Evolutionary conservation across 1,140 invertebrate genomes (phyloP).

Genomic region (Telenomus remus): DNA sequence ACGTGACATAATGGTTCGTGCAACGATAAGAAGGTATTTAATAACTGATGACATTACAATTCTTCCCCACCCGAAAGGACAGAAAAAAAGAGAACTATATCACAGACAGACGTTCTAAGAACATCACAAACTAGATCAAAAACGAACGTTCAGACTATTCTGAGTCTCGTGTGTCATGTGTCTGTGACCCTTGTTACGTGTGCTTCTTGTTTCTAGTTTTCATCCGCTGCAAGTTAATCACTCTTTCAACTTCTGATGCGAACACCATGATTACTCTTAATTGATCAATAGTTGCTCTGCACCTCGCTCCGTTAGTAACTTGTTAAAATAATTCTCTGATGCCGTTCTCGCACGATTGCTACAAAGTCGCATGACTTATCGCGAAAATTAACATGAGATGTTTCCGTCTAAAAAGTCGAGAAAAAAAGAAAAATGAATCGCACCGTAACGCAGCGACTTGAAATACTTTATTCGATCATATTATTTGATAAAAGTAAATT

Average conservation of each 20-base stretch:
- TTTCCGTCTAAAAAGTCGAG: no score
- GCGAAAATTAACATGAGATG: no score
- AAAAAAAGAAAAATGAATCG: no score
- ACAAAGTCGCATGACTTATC: no score
- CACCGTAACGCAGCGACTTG: no score
- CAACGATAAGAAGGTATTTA: conserved; percentile 31
- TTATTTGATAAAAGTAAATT: no score
- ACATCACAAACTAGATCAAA: conserved; percentile 43
- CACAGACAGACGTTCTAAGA: conserved; percentile 25
- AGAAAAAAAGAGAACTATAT: neutral
- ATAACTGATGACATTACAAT: conserved; percentile 36
- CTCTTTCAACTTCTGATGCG: conserved; percentile 15
- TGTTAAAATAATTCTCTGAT: conserved; percentile 10
- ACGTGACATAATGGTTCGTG: conserved; percentile 45
- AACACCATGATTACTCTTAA: conserved; percentile 24
- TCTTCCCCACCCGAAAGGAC: conserved; percentile 2
- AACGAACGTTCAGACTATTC: conserved; percentile 26
- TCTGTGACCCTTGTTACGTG: conserved; percentile 12
- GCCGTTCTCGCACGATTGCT: no score
- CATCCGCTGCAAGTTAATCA: conserved; percentile 10
- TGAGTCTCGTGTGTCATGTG: conserved; percentile 21
- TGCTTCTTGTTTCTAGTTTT: conserved; percentile 9
- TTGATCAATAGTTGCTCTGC: conserved; percentile 24
- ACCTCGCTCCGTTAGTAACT: conserved; percentile 28
- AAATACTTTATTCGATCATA: no score